phyloP scores from a whole-genome alignment of 2,113 vertebrate species.

The Lonchura striata region DNA sequence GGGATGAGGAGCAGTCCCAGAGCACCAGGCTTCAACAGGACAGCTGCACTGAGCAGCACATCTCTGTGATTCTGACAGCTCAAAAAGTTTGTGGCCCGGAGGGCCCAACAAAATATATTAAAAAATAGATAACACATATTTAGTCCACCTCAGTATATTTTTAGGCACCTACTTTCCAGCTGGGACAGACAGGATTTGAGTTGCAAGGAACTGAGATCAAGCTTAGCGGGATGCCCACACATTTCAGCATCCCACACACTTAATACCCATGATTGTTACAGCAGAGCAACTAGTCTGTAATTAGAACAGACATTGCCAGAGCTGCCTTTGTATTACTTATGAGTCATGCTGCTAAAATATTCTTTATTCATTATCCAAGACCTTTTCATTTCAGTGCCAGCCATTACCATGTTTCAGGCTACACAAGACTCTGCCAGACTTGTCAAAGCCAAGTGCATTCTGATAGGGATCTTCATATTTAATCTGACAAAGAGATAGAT shows the following conservation, averaged over 20 bases:
- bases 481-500: not conserved
- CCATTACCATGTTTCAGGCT: not conserved
- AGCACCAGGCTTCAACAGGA: not conserved
- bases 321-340: slow-evolving; percentile 48
- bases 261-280: not conserved
- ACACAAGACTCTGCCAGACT: not conserved
- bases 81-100: not conserved
- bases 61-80: not conserved
- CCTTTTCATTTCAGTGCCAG: slow-evolving; percentile 24
- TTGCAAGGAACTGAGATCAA: not conserved
- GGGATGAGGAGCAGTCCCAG: not conserved
- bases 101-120: not conserved
- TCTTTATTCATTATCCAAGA: slow-evolving; percentile 9
- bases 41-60: not conserved
- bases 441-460: slow-evolving; percentile 43
- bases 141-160: not conserved
- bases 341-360: slow-evolving; percentile 49
- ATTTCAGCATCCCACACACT: slow-evolving; percentile 33
- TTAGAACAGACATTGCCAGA: slow-evolving; percentile 19
- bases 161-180: slow-evolving; percentile 16
- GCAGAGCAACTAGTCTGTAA: slow-evolving; percentile 5
- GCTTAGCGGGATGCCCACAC: not conserved
- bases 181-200: not conserved
- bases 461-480: slow-evolving; percentile 37
- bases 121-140: not conserved